phyloP scores from a whole-genome alignment of 2,888 invertebrate genomes.

The Andrena chrysosceles region DNA sequence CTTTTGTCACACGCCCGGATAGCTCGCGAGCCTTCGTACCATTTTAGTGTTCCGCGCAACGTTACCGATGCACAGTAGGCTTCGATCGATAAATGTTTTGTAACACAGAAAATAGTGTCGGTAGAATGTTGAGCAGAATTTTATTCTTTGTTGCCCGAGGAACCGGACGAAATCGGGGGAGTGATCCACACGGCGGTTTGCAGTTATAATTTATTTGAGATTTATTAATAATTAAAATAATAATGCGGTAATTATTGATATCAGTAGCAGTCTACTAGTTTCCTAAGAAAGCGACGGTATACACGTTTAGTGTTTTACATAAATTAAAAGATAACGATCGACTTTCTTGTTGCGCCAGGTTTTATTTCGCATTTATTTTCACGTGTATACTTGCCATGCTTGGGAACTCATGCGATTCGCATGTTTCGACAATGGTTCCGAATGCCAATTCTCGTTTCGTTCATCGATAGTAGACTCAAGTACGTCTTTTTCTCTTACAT shows the following conservation, averaged over 20 bases:
- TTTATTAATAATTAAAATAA: conserved; percentile 77
- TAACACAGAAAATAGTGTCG: too few species aligned
- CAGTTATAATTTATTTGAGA: conserved; percentile 77
- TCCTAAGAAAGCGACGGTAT: conserved; percentile 76
- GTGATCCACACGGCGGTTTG: neutral
- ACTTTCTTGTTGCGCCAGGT: conserved; percentile 53
- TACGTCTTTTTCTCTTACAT: conserved; percentile 44
- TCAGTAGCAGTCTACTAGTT: conserved; percentile 76
- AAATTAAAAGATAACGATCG: conserved; percentile 74
- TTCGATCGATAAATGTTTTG: too few species aligned
- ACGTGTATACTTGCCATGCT: conserved; percentile 62
- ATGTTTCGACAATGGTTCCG: neutral
- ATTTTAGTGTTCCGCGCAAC: too few species aligned
- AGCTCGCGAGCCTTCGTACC: too few species aligned
- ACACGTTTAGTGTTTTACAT: conserved; percentile 71
- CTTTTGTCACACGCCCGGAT: too few species aligned
- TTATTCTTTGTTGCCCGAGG: too few species aligned
- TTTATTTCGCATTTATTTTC: conserved; percentile 33
- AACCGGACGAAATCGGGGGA: neutral
- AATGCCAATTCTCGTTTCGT: conserved; percentile 25
- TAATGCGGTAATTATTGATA: conserved; percentile 67
- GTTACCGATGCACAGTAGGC: too few species aligned
- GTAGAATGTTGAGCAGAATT: too few species aligned
- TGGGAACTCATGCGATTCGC: conserved; percentile 33
- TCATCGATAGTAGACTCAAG: conserved; percentile 55